Evolutionary conservation across 2,888 invertebrate genomes (phyloP).

Genomic region (Drosophila lutescens): DNA sequence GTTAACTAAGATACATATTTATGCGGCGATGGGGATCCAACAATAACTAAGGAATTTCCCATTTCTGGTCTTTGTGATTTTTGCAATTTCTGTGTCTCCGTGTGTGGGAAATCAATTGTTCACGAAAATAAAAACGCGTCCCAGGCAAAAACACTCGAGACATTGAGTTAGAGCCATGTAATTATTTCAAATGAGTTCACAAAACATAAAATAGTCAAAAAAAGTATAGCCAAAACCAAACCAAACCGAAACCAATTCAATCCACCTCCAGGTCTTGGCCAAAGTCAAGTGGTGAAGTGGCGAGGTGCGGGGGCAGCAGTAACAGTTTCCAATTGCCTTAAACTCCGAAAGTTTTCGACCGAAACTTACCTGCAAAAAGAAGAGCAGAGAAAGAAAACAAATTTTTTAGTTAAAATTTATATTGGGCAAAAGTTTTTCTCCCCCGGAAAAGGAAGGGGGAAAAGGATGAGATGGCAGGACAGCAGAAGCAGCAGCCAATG

Average conservation of each 20-base stretch:
- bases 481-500: conserved; percentile 46
- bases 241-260: conserved; percentile 29
- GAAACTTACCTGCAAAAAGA: conserved; percentile 67
- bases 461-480: not conserved
- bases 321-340: conserved; percentile 45
- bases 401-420: conserved; percentile 48
- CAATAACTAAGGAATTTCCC: conserved; percentile 68
- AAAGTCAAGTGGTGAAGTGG: conserved; percentile 37
- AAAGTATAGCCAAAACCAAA: no score
- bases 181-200: conserved; percentile 73
- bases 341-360: conserved; percentile 42
- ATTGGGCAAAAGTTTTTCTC: conserved; percentile 39
- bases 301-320: conserved; percentile 25
- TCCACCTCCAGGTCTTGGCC: conserved; percentile 37
- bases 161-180: conserved; percentile 48
- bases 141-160: conserved; percentile 8
- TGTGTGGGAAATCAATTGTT: conserved; percentile 76
- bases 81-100: conserved; percentile 36
- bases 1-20: conserved; percentile 47
- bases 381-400: conserved; percentile 23
- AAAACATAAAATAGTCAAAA: conserved; percentile 42
- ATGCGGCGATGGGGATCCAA: conserved; percentile 17
- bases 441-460: not conserved
- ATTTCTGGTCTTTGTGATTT: conserved; percentile 62
- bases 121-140: conserved; percentile 36